Evolutionary conservation across 2,888 invertebrate genomes (phyloP).

Genomic region (Amphipoea lucens): DNA sequence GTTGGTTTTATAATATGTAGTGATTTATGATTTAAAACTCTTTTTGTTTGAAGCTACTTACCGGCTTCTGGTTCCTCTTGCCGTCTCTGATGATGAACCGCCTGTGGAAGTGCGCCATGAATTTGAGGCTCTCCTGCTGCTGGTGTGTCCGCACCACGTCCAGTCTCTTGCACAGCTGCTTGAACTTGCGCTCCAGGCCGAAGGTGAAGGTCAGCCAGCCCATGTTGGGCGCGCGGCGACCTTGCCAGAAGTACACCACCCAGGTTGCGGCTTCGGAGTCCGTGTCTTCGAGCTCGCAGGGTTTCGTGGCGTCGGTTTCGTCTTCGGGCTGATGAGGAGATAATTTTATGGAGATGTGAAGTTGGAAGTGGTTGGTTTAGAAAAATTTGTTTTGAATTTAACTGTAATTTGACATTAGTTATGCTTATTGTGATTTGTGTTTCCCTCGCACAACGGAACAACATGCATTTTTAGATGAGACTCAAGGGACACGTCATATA

Average conservation of each 20-base stretch:
- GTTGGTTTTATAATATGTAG: no score
- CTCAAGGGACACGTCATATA: no score
- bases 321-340: constrained; percentile 83
- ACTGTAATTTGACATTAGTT: not conserved
- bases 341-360: not conserved
- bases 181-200: constrained; percentile 91
- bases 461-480: not conserved
- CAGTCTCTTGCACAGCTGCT: constrained; percentile 82
- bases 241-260: constrained; percentile 99
- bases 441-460: not conserved
- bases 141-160: constrained; percentile 99
- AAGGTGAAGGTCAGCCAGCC: constrained; percentile 99
- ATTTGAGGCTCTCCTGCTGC: constrained; percentile 99
- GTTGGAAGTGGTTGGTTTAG: not conserved
- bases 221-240: constrained; percentile 99
- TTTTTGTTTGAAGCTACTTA: constrained; percentile 53
- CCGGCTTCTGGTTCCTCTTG: constrained; percentile 91
- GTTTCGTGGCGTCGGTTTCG: constrained; percentile 82
- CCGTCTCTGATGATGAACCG: constrained; percentile 98
- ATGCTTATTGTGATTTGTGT: not conserved
- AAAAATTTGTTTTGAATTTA: not conserved
- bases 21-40: not conserved
- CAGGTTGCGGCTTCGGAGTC: constrained; percentile 91
- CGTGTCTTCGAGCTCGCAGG: constrained; percentile 86
- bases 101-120: constrained; percentile 98